phyloP scores from a whole-genome alignment of 2,888 invertebrate genomes.

The Callyntrura guangdongensis region DNA sequence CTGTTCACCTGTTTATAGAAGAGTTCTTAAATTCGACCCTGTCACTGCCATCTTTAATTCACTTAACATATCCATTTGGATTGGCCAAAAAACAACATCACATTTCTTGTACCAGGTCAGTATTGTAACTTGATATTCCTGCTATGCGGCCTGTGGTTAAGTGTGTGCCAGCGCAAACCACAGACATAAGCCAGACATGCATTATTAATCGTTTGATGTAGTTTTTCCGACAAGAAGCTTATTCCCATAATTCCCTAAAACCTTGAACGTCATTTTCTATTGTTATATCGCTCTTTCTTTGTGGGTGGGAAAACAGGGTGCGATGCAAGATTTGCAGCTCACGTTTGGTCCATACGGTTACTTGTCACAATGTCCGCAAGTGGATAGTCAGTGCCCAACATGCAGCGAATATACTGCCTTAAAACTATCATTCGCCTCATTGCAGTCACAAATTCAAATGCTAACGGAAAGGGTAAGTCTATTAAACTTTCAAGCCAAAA shows the following conservation, averaged over 20 bases:
- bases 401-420: constrained; percentile 95
- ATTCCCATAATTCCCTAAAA: not conserved
- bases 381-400: constrained; percentile 95
- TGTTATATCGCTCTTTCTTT: not conserved
- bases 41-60: constrained; percentile 84
- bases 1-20: constrained; percentile 92
- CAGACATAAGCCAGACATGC: not conserved
- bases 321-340: constrained; percentile 94
- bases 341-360: constrained; percentile 95
- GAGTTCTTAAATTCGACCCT: constrained; percentile 84
- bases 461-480: constrained; percentile 92
- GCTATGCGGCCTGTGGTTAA: not conserved
- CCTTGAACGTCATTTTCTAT: not conserved
- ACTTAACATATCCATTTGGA: constrained; percentile 89
- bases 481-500: not conserved
- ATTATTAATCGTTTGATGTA: not conserved
- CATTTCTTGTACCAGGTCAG: constrained; percentile 95
- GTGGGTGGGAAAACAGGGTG: constrained; percentile 89
- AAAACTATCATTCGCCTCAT: constrained; percentile 93
- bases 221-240: not conserved
- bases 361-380: constrained; percentile 93
- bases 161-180: too few relatives aligned
- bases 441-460: constrained; percentile 93
- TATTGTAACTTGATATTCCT: constrained; percentile 52
- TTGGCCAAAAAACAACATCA: constrained; percentile 94